Conservation (phyloP, 2,113 vertebrate species). For the Strix uralensis region DNA sequence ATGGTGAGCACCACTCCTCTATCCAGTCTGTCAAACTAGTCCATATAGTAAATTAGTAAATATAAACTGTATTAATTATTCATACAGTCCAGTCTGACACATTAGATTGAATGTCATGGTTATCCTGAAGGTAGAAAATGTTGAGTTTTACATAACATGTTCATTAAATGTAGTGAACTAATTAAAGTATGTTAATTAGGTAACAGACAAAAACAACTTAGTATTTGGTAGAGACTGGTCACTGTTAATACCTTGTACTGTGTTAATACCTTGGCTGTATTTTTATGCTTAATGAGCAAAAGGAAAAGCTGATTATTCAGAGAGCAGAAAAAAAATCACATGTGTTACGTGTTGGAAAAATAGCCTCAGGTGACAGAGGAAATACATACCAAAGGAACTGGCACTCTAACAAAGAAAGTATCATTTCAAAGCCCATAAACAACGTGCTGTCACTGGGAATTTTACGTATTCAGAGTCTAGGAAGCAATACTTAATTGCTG, state of each 20-base stretch:
- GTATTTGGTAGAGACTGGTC: slow-evolving; percentile 74
- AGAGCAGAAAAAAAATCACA: slow-evolving; percentile 68
- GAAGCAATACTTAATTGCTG: slow-evolving; percentile 22
- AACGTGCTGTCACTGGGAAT: slow-evolving; percentile 37
- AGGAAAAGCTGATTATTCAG: slow-evolving; percentile 80
- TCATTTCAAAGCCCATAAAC: slow-evolving; percentile 66
- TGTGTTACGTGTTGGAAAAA: slow-evolving; percentile 76
- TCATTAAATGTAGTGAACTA: slow-evolving; percentile 74
- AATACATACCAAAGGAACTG: slow-evolving; percentile 66
- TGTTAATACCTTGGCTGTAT: slow-evolving; percentile 74
- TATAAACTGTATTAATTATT: slow-evolving; percentile 67
- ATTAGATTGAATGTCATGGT: slow-evolving; percentile 65
- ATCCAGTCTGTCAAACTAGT: background rate
- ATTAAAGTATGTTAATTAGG: slow-evolving; percentile 80
- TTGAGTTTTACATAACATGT: slow-evolving; percentile 70
- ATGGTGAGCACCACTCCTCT: background rate
- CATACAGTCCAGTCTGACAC: slow-evolving; percentile 60
- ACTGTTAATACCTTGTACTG: slow-evolving; percentile 76
- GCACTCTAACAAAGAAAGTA: slow-evolving; percentile 68
- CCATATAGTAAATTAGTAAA: slow-evolving; percentile 51
- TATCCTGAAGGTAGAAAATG: slow-evolving; percentile 68
- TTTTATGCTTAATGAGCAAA: slow-evolving; percentile 76
- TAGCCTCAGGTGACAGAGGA: slow-evolving; percentile 76
- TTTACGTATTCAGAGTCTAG: slow-evolving; percentile 33
- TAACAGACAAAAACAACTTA: slow-evolving; percentile 73